Conservation (phyloP, 2,888 invertebrate species). For the Cephonodes hylas region DNA sequence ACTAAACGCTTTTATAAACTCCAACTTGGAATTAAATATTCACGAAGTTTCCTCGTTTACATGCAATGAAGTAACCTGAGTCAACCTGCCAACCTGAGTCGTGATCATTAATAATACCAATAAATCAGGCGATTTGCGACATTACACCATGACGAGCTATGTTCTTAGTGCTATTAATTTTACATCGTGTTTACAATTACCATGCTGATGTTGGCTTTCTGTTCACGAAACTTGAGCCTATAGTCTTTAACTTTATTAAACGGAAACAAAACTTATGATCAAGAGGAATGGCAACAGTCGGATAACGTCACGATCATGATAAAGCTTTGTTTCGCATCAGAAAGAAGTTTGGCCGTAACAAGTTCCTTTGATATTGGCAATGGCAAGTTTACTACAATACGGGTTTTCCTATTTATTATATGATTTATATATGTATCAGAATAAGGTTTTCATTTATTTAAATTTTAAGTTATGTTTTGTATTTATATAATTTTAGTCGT, state of each 20-base stretch:
- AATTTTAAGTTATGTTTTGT: too few species aligned
- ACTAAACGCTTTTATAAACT: neutral
- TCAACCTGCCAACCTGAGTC: neutral
- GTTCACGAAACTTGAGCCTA: neutral
- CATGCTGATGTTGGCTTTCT: neutral
- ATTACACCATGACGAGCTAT: neutral
- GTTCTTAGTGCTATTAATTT: neutral
- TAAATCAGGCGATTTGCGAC: neutral
- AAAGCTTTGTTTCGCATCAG: constrained; percentile 26
- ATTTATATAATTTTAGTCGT: too few species aligned
- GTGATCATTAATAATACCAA: neutral
- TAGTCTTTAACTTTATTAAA: neutral
- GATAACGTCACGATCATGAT: neutral
- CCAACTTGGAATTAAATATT: neutral
- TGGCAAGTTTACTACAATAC: neutral
- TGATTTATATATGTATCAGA: too few species aligned
- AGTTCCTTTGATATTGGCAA: constrained; percentile 19
- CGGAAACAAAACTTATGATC: neutral
- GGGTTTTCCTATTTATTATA: neutral
- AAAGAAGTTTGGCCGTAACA: constrained; percentile 24
- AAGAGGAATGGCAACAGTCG: neutral
- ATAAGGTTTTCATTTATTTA: too few species aligned
- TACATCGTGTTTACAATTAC: neutral
- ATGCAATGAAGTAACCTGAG: neutral
- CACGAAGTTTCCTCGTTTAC: neutral